phyloP scores from a whole-genome alignment of 2,797 vertebrate genomes.

The Poeciliopsis gracilis region DNA sequence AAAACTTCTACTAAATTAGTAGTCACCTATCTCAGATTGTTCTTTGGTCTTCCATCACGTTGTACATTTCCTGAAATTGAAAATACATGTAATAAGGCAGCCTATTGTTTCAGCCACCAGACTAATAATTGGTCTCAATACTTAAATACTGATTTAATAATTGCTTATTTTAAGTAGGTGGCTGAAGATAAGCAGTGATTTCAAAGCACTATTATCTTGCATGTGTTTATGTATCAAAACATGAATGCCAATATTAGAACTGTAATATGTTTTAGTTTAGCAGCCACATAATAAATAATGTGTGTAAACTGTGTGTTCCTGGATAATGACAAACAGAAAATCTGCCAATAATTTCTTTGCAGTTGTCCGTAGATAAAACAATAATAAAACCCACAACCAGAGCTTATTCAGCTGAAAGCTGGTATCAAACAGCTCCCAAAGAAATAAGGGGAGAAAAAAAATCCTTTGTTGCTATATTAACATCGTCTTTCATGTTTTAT shows the following conservation, averaged over 20 bases:
- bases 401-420: neutral
- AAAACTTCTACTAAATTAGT: neutral
- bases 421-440: slow-evolving; percentile 8
- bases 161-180: neutral
- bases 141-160: neutral
- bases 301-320: neutral
- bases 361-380: neutral
- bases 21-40: neutral
- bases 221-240: neutral
- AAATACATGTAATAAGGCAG: neutral
- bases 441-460: neutral
- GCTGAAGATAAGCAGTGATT: neutral
- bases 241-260: neutral
- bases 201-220: neutral
- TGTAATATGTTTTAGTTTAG: neutral
- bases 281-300: neutral
- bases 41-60: neutral
- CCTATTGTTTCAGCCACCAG: neutral
- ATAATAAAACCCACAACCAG: neutral
- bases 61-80: neutral
- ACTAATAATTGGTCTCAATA: neutral
- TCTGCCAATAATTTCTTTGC: neutral
- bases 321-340: slow-evolving; percentile 5
- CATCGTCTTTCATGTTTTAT: neutral
- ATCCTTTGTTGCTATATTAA: neutral